Evolutionary conservation across 1,140 invertebrate genomes (phyloP).

Genomic region (Mylabris phalerata): DNA sequence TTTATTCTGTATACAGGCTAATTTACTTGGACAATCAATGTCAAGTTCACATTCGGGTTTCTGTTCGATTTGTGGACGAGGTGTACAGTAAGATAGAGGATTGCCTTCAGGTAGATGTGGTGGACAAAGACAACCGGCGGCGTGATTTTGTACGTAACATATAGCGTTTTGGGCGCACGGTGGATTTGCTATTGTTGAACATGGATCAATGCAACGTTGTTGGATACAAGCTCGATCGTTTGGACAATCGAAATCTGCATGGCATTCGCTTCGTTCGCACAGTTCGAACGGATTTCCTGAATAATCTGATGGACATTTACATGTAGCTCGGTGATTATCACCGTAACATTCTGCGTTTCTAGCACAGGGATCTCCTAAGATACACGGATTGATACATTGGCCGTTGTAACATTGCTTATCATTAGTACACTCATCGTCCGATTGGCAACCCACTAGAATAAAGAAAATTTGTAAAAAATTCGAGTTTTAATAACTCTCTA

Average conservation of each 20-base stretch:
- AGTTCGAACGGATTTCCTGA: slow-evolving; percentile 67
- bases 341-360: slow-evolving; percentile 77
- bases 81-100: slow-evolving; percentile 68
- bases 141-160: slow-evolving; percentile 71
- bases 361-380: slow-evolving; percentile 70
- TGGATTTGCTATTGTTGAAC: slow-evolving; percentile 50
- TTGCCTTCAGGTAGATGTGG: slow-evolving; percentile 66
- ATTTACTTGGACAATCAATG: slow-evolving; percentile 67
- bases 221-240: slow-evolving; percentile 61
- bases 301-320: slow-evolving; percentile 64
- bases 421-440: slow-evolving; percentile 69
- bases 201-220: slow-evolving; percentile 69
- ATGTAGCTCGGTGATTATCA: slow-evolving; percentile 65
- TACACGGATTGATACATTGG: slow-evolving; percentile 72
- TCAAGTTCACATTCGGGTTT: slow-evolving; percentile 71
- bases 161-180: slow-evolving; percentile 74
- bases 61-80: slow-evolving; percentile 41
- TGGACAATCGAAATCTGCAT: slow-evolving; percentile 66
- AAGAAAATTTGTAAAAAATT: neutral
- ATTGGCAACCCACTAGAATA: slow-evolving; percentile 52
- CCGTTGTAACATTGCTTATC: slow-evolving; percentile 75
- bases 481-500: neutral
- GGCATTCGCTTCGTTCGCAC: slow-evolving; percentile 75
- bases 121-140: slow-evolving; percentile 68
- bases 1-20: slow-evolving; percentile 71